phyloP scores from a whole-genome alignment of 37 sponge, comb jelly and placozoan genomes.

The Ephydatia muelleri region DNA sequence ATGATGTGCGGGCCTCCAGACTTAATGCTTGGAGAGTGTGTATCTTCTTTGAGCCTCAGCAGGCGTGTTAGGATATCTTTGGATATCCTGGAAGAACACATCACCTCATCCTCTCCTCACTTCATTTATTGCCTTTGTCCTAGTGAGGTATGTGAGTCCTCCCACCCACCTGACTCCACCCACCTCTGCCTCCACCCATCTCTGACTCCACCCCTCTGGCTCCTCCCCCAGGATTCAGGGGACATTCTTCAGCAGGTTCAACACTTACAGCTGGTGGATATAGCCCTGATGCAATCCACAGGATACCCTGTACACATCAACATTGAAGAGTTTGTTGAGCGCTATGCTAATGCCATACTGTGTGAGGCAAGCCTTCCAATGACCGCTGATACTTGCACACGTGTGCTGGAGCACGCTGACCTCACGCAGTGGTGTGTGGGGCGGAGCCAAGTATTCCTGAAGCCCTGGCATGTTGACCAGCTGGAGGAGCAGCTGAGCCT shows the following conservation, averaged over 20 bases:
- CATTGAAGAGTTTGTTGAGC: not conserved
- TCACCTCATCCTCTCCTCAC: slow-evolving; percentile 36
- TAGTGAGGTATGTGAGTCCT: not conserved
- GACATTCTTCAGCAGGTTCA: slow-evolving; percentile 31
- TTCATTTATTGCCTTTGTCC: slow-evolving; percentile 15
- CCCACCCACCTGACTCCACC: not conserved
- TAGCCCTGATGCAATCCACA: slow-evolving; percentile 42
- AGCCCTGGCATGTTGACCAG: slow-evolving; percentile 46
- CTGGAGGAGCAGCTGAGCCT: not conserved
- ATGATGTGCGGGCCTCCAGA: not conserved
- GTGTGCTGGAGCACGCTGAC: not conserved
- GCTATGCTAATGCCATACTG: not conserved
- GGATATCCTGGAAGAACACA: slow-evolving; percentile 2
- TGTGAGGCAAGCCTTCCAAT: not conserved
- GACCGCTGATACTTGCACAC: not conserved
- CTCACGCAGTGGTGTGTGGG: slow-evolving; percentile 13
- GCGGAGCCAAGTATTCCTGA: slow-evolving; percentile 39
- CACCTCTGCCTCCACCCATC: not conserved
- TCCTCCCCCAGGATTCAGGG: not conserved
- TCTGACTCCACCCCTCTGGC: not conserved
- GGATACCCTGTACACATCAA: slow-evolving; percentile 42
- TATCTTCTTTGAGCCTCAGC: not conserved
- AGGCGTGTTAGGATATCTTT: not conserved
- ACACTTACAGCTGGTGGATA: slow-evolving; percentile 36
- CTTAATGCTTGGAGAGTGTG: not conserved